Conservation (phyloP, 2,797 vertebrate species). For the Iguana delicatissima region DNA sequence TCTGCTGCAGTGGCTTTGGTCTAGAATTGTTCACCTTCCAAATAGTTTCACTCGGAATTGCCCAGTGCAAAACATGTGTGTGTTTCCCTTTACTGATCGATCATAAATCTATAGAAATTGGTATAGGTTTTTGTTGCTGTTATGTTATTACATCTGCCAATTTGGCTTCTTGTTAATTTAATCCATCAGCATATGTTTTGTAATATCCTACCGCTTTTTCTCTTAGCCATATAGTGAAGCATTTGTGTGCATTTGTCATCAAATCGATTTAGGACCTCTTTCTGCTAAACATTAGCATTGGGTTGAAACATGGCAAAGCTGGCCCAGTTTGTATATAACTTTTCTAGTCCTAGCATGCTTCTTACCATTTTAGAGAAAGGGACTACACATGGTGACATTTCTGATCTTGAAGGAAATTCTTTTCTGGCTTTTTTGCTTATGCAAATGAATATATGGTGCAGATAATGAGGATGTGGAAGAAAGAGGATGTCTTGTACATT, state of each 20-base stretch:
- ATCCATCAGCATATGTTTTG: constrained; percentile 2
- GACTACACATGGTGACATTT: background rate
- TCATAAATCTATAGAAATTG: background rate
- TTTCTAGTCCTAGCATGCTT: background rate
- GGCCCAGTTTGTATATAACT: background rate
- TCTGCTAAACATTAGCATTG: background rate
- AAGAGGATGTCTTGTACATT: background rate
- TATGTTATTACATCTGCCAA: background rate
- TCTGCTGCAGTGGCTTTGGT: constrained; percentile 8
- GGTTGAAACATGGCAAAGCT: background rate
- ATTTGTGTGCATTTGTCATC: background rate
- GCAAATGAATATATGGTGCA: background rate
- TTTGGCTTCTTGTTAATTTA: background rate
- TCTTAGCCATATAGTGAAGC: background rate
- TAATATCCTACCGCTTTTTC: background rate
- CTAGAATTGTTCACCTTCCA: constrained; percentile 35
- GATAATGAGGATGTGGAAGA: background rate
- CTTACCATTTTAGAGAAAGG: background rate
- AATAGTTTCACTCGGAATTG: constrained; percentile 38
- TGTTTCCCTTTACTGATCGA: background rate
- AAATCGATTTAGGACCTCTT: background rate
- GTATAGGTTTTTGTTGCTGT: background rate
- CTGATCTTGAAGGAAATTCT: background rate
- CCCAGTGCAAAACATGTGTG: background rate
- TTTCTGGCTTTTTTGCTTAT: background rate